Percentiles rank a stretch among this genome's conserved stretches.
phyloP scores from a whole-genome alignment of 1,140 invertebrate species.

The Lepidurus arcticus region DNA sequence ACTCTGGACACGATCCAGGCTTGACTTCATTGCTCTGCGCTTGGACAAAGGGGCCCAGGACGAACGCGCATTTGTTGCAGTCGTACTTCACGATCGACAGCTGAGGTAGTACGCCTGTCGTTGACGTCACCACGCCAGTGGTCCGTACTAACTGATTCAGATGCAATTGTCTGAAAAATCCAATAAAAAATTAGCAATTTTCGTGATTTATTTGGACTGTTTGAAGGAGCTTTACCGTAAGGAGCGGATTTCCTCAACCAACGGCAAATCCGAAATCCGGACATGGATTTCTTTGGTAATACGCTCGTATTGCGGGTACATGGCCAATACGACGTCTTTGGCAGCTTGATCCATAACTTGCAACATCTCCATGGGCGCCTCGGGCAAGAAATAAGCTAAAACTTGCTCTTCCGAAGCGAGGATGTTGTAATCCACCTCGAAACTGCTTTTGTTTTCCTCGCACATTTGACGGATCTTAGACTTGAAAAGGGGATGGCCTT shows the following conservation, averaged over 20 bases:
- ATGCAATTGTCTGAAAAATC: conserved; percentile 74
- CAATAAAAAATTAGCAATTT: background rate
- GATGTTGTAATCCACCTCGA: conserved; percentile 88
- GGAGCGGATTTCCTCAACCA: conserved; percentile 92
- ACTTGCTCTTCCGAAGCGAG: conserved; percentile 85
- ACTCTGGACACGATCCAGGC: conserved; percentile 93
- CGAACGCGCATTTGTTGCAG: conserved; percentile 90
- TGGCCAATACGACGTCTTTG: conserved; percentile 86
- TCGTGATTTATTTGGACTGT: background rate
- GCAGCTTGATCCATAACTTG: conserved; percentile 93
- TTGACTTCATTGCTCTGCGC: conserved; percentile 87
- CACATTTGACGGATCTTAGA: conserved; percentile 93
- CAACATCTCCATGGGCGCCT: conserved; percentile 93
- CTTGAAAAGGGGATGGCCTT: conserved; percentile 82
- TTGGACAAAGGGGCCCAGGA: conserved; percentile 94
- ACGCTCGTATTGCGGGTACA: conserved; percentile 93
- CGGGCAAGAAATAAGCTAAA: conserved; percentile 92
- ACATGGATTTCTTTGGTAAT: conserved; percentile 91
- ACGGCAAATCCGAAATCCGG: conserved; percentile 85
- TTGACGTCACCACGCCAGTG: conserved; percentile 89
- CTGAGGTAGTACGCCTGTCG: conserved; percentile 93
- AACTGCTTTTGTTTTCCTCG: conserved; percentile 72
- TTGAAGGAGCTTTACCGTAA: conserved; percentile 57
- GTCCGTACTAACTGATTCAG: conserved; percentile 92
- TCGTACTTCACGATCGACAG: conserved; percentile 94